phyloP scores from a whole-genome alignment of 2,113 vertebrate genomes.

The Morone chrysops region DNA sequence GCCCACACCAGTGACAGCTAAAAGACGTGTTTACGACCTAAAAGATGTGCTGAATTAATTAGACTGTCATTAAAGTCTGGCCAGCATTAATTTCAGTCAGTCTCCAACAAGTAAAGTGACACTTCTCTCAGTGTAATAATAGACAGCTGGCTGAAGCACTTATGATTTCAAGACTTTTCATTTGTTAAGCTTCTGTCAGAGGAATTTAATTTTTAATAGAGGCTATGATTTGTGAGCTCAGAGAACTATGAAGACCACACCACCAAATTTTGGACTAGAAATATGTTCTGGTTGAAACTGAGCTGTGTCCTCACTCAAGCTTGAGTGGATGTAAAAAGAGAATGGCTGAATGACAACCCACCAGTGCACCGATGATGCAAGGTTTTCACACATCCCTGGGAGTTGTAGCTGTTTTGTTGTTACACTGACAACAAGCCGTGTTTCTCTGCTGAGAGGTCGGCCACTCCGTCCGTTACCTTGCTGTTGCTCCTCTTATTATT shows the following conservation, averaged over 20 bases:
- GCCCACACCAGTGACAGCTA: slow-evolving; percentile 42
- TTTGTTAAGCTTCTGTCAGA: slow-evolving; percentile 31
- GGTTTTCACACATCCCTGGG: slow-evolving; percentile 5
- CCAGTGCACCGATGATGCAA: not conserved
- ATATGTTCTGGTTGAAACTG: not conserved
- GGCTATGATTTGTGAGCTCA: slow-evolving; percentile 25
- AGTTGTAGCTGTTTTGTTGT: slow-evolving; percentile 3
- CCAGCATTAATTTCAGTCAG: slow-evolving; percentile 51
- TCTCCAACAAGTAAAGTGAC: slow-evolving; percentile 30
- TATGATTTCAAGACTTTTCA: slow-evolving; percentile 31
- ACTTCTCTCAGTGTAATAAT: slow-evolving; percentile 3
- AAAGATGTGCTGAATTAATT: slow-evolving; percentile 56
- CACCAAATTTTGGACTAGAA: slow-evolving; percentile 5
- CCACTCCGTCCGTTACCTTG: slow-evolving; percentile 37
- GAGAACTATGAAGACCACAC: not conserved
- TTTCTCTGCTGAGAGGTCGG: slow-evolving; percentile 1
- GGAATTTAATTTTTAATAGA: slow-evolving; percentile 35
- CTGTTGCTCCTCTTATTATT: slow-evolving; percentile 42
- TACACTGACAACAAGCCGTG: not conserved
- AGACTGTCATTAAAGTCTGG: slow-evolving; percentile 57
- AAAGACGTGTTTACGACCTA: slow-evolving; percentile 54
- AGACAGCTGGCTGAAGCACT: slow-evolving; percentile 35
- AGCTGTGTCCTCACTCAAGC: slow-evolving; percentile 11
- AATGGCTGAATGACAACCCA: slow-evolving; percentile 53
- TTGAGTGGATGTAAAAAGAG: slow-evolving; percentile 16